These are phyloP conservation scores for Athetis lepigone DNA, from an alignment of 2,888 invertebrate genomes.

Conservation along the genomic window DNA sequence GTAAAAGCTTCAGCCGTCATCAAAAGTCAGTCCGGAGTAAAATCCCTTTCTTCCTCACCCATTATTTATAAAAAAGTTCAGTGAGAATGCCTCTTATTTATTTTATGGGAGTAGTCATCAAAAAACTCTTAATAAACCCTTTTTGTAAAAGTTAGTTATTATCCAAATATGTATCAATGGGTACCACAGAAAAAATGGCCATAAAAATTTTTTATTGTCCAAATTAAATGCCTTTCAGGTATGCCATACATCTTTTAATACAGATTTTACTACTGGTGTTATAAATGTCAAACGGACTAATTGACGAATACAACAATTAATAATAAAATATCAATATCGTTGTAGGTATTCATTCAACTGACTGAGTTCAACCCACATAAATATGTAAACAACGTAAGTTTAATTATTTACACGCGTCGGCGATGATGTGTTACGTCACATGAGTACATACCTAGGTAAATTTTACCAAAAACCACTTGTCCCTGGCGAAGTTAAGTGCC, in stretches of 20 bases:
- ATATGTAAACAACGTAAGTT: conserved; percentile 18
- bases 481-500: conserved; percentile 81
- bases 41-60: conserved; percentile 63
- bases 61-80: conserved; percentile 65
- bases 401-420: conserved; percentile 17
- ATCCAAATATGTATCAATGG: neutral
- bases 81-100: conserved; percentile 54
- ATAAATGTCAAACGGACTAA: neutral
- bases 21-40: conserved; percentile 66
- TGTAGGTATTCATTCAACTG: conserved; percentile 3
- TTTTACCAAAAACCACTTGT: conserved; percentile 79
- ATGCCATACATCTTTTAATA: neutral
- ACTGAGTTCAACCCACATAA: conserved; percentile 11
- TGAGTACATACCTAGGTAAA: conserved; percentile 57
- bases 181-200: neutral
- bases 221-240: neutral
- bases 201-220: neutral
- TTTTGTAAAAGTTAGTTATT: conserved; percentile 5
- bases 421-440: conserved; percentile 33
- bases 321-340: neutral
- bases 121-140: conserved; percentile 28
- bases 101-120: conserved; percentile 48
- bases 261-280: neutral
- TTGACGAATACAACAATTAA: neutral
- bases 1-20: conserved; percentile 68